Base-by-base conservation (phyloP, 1,140 invertebrate genomes). In the Doryteuthis pealeii region DNA sequence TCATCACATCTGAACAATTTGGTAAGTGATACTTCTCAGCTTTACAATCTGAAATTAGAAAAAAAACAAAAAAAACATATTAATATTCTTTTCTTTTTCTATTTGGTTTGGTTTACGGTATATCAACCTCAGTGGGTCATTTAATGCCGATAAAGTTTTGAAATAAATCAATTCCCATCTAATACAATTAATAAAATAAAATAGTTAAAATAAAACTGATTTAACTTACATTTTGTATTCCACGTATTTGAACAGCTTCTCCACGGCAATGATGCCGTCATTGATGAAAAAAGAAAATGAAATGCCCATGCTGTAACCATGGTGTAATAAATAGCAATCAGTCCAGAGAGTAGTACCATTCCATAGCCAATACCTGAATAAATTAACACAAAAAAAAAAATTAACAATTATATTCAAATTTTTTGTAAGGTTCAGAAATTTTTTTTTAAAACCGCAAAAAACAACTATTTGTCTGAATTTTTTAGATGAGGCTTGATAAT, bases 321-420 rank as follows among this genome's bases (percentile, higher is more conserved):
- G 78, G 89, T 89, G 81, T 90, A 90, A 78, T 90, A 90, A 67
- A 90, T 82, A 45, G 84, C 79, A 2, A 90, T 83, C 1, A 89
- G 75, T 8, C 83, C 79, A 1, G 88, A 87, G 12, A 89, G 79
- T 0, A 88, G 71, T 74, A 94, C 90, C 89, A 95, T 94, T 1
- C 92, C 93, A 86, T 92, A 92, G 0, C 94, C 94, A 31, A 94
- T 91, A 31, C 94, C 94, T 94, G 33, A 5, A 18, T 3, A 22
- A 22, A 35, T n/a, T n/a, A n/a, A n/a, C n/a, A n/a, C n/a, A n/a
- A n/a, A n/a, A n/a, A n/a, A n/a, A n/a, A 15, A 15, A 67, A n/a
- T 54, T 14, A 54, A 54, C n/a, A 54, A 54, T 14, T 54, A 67
- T 22, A 67, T 67, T 15, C 30, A 67, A 31, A 67, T 67, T 12